These are phyloP conservation scores for Catalaphyllia jardinei DNA, from an alignment of 64 coral and sea anemone species.

Conservation along the genomic window DNA sequence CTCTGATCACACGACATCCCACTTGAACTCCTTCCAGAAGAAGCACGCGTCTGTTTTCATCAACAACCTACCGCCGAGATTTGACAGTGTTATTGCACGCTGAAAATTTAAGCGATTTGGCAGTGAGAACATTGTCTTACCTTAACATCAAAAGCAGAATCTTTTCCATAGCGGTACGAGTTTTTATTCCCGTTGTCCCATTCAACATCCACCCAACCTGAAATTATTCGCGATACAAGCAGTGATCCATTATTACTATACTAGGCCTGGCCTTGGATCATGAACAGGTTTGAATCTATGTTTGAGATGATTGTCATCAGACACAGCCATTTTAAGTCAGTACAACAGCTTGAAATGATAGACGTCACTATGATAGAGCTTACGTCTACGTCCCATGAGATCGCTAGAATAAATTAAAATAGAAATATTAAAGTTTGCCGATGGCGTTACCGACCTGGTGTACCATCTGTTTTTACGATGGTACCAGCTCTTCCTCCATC, in stretches of 20 bases:
- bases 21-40: slow-evolving; percentile 32
- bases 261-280: too few species aligned
- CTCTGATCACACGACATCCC: slow-evolving; percentile 37
- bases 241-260: background rate
- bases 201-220: slow-evolving; percentile 75
- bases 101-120: too few species aligned
- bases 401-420: background rate
- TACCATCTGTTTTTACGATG: slow-evolving; percentile 41
- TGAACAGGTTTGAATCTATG: background rate
- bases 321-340: too few species aligned
- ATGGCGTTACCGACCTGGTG: slow-evolving; percentile 38
- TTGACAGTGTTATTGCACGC: background rate
- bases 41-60: slow-evolving; percentile 41
- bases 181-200: slow-evolving; percentile 70
- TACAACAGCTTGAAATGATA: background rate
- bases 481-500: slow-evolving; percentile 64
- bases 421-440: background rate
- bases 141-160: slow-evolving; percentile 70
- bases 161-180: slow-evolving; percentile 85
- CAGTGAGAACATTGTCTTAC: slow-evolving; percentile 7
- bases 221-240: background rate
- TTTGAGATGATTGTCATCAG: too few species aligned
- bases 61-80: slow-evolving; percentile 27
- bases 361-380: background rate
- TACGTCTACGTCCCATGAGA: background rate